A percentile compares a stretch with the other conserved stretches of the same genome.
These are phyloP conservation scores for Agonopterix subpropinquella DNA, from an alignment of 2,888 invertebrate genomes.

Conservation along the genomic window DNA sequence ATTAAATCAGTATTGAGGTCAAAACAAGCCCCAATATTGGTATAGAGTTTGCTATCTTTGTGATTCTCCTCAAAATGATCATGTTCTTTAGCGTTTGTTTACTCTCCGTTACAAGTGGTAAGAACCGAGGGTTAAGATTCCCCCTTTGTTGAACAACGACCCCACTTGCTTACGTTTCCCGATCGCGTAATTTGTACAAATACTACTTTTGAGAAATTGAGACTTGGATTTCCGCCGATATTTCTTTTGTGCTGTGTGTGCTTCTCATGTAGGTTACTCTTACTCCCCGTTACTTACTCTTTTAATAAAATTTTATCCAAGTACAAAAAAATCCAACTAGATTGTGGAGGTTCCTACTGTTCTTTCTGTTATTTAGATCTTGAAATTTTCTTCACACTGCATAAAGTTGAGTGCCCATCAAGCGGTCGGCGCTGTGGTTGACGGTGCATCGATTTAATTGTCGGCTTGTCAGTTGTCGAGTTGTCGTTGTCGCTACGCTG, in stretches of 20 bases:
- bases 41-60: no score
- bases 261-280: no score
- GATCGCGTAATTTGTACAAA: conserved; percentile 55
- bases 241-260: not conserved
- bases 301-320: no score
- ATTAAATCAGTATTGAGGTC: no score
- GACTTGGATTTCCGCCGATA: not conserved
- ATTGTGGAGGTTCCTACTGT: no score
- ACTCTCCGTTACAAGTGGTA: conserved; percentile 44
- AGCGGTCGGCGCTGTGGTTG: not conserved
- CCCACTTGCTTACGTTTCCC: conserved; percentile 36
- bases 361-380: no score
- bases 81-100: conserved; percentile 45
- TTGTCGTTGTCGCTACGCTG: conserved; percentile 16
- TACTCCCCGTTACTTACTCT: no score
- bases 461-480: conserved; percentile 11
- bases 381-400: no score
- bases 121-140: conserved; percentile 35
- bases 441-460: conserved; percentile 53
- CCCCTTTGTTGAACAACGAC: conserved; percentile 42
- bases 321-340: no score
- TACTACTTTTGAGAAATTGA: conserved; percentile 17
- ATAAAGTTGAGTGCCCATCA: no score
- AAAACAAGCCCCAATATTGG: no score
- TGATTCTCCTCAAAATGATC: no score